Percentiles rank a stretch among this genome's conserved stretches.
Conservation (phyloP, 2,888 invertebrate species). For the Drosophila fungiperda region DNA sequence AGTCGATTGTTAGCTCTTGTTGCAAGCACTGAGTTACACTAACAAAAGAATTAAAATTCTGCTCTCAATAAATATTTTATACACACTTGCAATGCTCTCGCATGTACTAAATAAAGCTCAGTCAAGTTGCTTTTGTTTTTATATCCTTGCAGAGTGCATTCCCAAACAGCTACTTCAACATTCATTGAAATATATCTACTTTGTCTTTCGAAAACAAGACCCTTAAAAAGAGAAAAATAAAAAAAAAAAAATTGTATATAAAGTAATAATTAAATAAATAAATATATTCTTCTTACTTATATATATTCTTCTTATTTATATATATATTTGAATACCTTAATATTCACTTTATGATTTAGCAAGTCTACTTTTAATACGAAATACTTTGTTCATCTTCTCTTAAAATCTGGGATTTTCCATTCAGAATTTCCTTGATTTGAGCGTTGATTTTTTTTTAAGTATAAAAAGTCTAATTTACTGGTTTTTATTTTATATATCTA, state of each 20-base stretch:
- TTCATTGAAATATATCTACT: background rate
- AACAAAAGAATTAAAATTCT: conserved; percentile 25
- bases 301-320: no score
- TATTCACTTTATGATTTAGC: no score
- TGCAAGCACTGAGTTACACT: background rate
- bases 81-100: background rate
- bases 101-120: conserved; percentile 7
- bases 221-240: background rate
- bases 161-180: background rate
- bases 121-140: conserved; percentile 3
- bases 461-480: no score
- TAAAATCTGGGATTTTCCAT: background rate
- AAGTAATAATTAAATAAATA: no score
- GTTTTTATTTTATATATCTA: no score
- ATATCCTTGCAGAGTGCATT: background rate
- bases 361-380: no score
- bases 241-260: background rate
- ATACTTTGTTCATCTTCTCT: no score
- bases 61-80: conserved; percentile 1
- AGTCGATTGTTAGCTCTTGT: conserved; percentile 10
- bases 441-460: no score
- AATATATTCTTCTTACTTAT: no score
- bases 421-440: no score
- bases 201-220: background rate
- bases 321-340: no score